phyloP scores from a whole-genome alignment of 2,888 invertebrate species.

The Meteorus cinctellus region DNA sequence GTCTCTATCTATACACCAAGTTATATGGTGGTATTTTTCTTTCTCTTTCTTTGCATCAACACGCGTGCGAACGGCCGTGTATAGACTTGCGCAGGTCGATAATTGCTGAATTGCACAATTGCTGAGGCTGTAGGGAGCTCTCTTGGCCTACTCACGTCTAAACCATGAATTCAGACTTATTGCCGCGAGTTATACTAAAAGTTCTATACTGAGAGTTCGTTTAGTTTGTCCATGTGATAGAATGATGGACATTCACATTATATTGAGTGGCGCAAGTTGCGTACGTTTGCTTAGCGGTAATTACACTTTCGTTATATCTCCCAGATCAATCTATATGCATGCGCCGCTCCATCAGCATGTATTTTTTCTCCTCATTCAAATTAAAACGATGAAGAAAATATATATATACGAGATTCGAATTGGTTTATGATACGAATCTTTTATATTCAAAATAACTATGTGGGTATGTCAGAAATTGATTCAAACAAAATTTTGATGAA shows the following conservation, averaged over 20 bases:
- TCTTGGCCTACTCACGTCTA: slow-evolving; percentile 29
- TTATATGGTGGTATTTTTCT: neutral
- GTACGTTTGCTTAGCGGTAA: slow-evolving; percentile 6
- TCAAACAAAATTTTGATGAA: too few relatives aligned
- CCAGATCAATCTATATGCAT: neutral
- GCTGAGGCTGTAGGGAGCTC: slow-evolving; percentile 38
- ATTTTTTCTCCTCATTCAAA: neutral
- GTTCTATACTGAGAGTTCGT: slow-evolving; percentile 1
- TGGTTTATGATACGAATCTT: too few relatives aligned
- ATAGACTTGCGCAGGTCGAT: slow-evolving; percentile 28
- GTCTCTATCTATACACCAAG: neutral
- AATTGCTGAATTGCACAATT: slow-evolving; percentile 39
- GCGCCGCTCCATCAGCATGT: neutral
- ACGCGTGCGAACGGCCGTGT: slow-evolving; percentile 38
- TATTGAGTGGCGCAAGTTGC: slow-evolving; percentile 9
- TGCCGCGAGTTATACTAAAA: slow-evolving; percentile 14
- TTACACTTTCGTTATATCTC: slow-evolving; percentile 30
- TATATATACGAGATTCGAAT: neutral
- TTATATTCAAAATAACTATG: too few relatives aligned
- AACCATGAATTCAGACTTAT: slow-evolving; percentile 31
- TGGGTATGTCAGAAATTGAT: too few relatives aligned
- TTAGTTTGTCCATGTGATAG: neutral
- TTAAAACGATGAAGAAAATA: neutral
- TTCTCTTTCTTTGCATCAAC: slow-evolving; percentile 24
- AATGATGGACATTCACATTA: slow-evolving; percentile 32